Evolutionary conservation across 2,113 vertebrate species (phyloP), one percentile per base, ranked within the genome.

Genomic region (Daboia siamensis): DNA sequence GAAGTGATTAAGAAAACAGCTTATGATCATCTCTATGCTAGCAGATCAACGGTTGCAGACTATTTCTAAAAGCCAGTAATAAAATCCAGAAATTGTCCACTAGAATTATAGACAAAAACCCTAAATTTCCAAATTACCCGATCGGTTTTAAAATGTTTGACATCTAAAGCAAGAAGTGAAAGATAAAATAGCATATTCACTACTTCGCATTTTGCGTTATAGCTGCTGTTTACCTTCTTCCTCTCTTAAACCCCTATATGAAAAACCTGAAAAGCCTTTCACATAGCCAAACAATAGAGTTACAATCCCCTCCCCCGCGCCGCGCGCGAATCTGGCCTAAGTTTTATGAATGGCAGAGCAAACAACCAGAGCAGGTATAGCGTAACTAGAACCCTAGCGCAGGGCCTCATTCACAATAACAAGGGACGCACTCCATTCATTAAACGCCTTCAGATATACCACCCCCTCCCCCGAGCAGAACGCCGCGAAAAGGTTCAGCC

Each of bases 321-420:
- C 92, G 93, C 88, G 55, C 94, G 93, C 95, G 92, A 96, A 95
- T 95, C 94, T 93, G 95, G 93, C 94, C 94, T 9, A 48, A 93
- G 87, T 96, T 97, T 97, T 97, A 97, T 96, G 97, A 97, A 97
- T 97, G 97, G 95, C 89, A 93, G 91, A 94, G 95, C 92, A 56
- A 95, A 93, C 94, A 55, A 93, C 95, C 64, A 94, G 95, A 92
- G 97, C 96, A 97, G 97, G 96, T 97, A 97, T 93, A 97, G 91
- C 96, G 97, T 97, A 97, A 97, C 96, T 93, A 93, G 97, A 97
- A 96, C 96, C 95, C 93, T 94, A 74, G 96, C 88, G 93, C 91
- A 59, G 96, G 97, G 96, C 96, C 97, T 96, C 97, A 96, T 97
- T 97, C 96, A 97, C 96, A 96, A 97, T 96, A 96, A 54, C 95